Conservation (phyloP, 2,888 invertebrate species). For the Euzetes globulus region DNA sequence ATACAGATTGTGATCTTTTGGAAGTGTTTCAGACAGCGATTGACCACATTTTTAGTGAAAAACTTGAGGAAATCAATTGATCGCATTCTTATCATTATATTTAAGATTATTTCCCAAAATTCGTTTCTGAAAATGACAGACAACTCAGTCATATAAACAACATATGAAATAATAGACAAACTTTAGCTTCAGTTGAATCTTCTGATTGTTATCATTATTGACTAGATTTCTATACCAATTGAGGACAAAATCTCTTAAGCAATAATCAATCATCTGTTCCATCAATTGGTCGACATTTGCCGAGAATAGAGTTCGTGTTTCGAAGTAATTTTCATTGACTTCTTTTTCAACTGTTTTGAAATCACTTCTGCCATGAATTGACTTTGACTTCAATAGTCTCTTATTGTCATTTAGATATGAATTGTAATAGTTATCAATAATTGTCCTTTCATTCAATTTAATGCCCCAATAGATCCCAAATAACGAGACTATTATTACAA, state of each 20-base stretch:
- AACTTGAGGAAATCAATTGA: slow-evolving; percentile 73
- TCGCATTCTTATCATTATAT: slow-evolving; percentile 63
- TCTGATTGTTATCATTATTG: slow-evolving; percentile 49
- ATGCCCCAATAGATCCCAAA: slow-evolving; percentile 2
- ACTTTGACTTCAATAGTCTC: not conserved
- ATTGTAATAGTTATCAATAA: not conserved
- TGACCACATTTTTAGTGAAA: slow-evolving; percentile 71
- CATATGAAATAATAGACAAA: not conserved
- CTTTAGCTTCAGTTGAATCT: not conserved
- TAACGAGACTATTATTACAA: not conserved
- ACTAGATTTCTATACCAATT: slow-evolving; percentile 66
- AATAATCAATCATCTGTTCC: slow-evolving; percentile 70
- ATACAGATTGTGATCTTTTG: slow-evolving; percentile 58
- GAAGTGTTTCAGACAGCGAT: slow-evolving; percentile 72
- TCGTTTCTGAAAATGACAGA: slow-evolving; percentile 51
- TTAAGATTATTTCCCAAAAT: slow-evolving; percentile 69
- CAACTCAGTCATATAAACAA: not conserved
- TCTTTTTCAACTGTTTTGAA: not conserved
- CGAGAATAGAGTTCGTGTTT: slow-evolving; percentile 46
- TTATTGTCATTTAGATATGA: not conserved
- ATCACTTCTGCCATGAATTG: not conserved
- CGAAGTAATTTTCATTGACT: slow-evolving; percentile 25
- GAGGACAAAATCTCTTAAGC: slow-evolving; percentile 68
- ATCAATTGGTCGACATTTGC: slow-evolving; percentile 73
- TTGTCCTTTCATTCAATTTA: not conserved